Conservation (phyloP, 64 coral and sea anemone genomes). For the Dendronephthya gigantea region DNA sequence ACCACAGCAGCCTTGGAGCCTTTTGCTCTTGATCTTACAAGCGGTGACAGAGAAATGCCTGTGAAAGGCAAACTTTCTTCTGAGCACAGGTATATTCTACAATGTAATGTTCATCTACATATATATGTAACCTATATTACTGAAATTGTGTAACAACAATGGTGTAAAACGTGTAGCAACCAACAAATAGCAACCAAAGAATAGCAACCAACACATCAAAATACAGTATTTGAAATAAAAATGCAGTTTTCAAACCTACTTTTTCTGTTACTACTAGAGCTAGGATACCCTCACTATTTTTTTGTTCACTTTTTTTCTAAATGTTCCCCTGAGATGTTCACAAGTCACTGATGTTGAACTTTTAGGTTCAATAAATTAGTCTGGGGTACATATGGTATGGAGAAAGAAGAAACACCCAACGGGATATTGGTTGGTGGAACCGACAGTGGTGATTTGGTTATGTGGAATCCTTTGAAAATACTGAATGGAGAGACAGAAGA, state of each 20-base stretch:
- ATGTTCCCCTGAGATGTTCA: background rate
- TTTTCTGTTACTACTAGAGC: too few species aligned
- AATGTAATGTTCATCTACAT: too few species aligned
- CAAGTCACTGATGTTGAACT: too few species aligned
- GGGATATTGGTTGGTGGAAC: constrained; percentile 86
- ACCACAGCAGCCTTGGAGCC: constrained; percentile 85
- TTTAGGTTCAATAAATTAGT: constrained; percentile 80
- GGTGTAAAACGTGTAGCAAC: too few species aligned
- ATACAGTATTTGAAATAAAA: too few species aligned
- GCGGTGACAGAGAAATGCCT: constrained; percentile 69
- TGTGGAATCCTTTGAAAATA: constrained; percentile 83
- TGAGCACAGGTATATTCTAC: constrained; percentile 71
- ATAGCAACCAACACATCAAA: too few species aligned
- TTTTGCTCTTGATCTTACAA: constrained; percentile 69
- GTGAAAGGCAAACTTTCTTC: constrained; percentile 51
- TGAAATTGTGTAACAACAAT: too few species aligned
- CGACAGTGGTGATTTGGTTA: constrained; percentile 69
- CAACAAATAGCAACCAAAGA: too few species aligned
- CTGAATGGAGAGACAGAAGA: constrained; percentile 48
- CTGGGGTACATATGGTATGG: constrained; percentile 71
- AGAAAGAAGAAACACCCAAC: constrained; percentile 58
- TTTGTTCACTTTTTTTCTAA: background rate
- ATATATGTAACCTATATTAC: too few species aligned
- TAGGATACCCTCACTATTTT: too few species aligned
- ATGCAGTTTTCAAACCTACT: too few species aligned